Evolutionary conservation across 2,113 vertebrate genomes (phyloP), one percentile per base, ranked within the genome.

Genomic region (Willisornis vidua): DNA sequence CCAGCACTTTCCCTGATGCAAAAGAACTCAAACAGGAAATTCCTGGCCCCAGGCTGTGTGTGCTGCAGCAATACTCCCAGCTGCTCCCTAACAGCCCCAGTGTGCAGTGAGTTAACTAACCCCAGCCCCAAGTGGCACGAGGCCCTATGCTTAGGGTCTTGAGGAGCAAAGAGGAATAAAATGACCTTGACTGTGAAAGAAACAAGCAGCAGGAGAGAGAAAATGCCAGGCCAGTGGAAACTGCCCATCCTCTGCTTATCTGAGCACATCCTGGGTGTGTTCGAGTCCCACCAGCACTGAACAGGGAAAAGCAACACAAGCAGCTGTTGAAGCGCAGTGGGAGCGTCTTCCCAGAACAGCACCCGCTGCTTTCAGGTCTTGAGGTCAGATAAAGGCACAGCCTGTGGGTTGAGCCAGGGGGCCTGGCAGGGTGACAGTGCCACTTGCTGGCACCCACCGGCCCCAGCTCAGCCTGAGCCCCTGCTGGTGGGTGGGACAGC

Each of bases 1-100:
- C 43, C 70, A 86, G 67, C 11, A 16, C 20, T 37, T 63, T 66
- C 85, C 45, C 45, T 29, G 66, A 61, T 13, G 4, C 71, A 63
- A 58, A 85, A 17, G 78, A 94, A 67, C 65, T 79, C 74, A 45
- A n/a, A 82, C 8, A 35, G 57, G 46, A 89, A 89, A 89, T 41
- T 45, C 63, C 80, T 61, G 81, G 37, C 72, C 87, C 57, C 35
- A 25, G 71, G 71, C 88, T 85, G 58, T 11, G 12, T 37, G 49
- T 66, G 41, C 48, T 70, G 39, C 28, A 77, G 72, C 68, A 79
- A 79, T n/a, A 20, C 48, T 87, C 45, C 63, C 0, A 19, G 41
- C 59, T 61, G 76, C 93, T 89, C 58, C 4, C 25, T 39, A 63
- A 61, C 17, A 62, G 52, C 29, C 19, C 11, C 5, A 35, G 57